Conservation (phyloP, 2,888 invertebrate species). For the Dastarcus helophoroides region DNA sequence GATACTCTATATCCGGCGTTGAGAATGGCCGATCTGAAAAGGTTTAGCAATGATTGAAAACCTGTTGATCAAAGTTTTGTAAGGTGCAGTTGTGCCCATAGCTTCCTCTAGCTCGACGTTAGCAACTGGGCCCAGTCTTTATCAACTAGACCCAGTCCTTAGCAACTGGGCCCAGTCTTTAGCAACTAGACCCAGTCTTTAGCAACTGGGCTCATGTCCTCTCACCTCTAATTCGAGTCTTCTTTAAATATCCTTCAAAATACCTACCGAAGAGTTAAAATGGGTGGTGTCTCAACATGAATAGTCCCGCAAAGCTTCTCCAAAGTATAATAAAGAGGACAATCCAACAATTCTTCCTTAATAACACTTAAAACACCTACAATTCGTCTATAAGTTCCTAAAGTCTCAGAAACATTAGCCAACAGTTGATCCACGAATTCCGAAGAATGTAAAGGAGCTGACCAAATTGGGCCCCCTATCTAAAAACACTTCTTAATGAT, state of each 20-base stretch:
- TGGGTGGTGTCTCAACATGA: conserved; percentile 59
- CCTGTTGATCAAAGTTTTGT: conserved; percentile 3
- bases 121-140: no score
- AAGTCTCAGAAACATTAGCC: conserved; percentile 33
- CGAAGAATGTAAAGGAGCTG: conserved; percentile 69
- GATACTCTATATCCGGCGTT: conserved; percentile 88
- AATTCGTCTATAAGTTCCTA: conserved; percentile 64
- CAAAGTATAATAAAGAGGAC: conserved; percentile 78
- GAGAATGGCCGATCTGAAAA: conserved; percentile 69
- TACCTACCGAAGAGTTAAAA: conserved; percentile 52
- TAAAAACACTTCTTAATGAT: conserved; percentile 32
- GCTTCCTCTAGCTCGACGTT: no score
- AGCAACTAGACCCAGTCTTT: no score
- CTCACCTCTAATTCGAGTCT: no score
- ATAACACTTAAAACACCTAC: conserved; percentile 72
- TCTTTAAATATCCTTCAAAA: no score
- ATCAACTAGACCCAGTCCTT: no score
- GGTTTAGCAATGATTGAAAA: neutral
- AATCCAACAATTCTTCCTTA: conserved; percentile 69
- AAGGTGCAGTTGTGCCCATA: conserved; percentile 5
- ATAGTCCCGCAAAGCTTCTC: conserved; percentile 66
- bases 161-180: no score
- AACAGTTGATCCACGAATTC: conserved; percentile 64
- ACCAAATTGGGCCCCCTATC: conserved; percentile 93
- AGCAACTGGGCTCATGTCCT: no score